Conservation (phyloP, 1,140 invertebrate species). For the Branchinecta lynchi region DNA sequence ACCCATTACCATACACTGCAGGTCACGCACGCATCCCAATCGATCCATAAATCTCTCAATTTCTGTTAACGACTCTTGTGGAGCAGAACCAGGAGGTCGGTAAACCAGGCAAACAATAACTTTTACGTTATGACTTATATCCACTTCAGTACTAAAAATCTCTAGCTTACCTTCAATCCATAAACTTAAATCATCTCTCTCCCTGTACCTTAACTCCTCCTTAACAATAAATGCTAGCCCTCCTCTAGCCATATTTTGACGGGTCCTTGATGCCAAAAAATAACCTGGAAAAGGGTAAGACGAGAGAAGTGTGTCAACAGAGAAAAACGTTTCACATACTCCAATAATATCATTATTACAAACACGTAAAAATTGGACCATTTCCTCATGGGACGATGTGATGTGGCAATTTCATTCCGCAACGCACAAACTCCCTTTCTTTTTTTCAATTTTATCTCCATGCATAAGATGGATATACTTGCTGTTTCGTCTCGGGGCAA, state of each 20-base stretch:
- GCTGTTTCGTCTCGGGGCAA: neutral
- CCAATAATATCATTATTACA: neutral
- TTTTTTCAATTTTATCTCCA: slow-evolving; percentile 4
- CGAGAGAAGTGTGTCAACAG: neutral
- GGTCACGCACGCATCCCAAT: no score
- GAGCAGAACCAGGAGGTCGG: slow-evolving; percentile 3
- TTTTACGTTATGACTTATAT: neutral
- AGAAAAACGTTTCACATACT: neutral
- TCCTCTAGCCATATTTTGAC: neutral
- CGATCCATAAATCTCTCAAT: no score
- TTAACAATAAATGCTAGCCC: neutral
- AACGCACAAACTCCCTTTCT: neutral
- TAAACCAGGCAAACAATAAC: slow-evolving; percentile 10
- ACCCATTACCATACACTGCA: no score
- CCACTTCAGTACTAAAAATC: slow-evolving; percentile 9
- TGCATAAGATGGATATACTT: neutral
- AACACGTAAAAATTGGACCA: neutral
- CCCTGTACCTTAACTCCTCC: slow-evolving; percentile 1
- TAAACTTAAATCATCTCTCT: slow-evolving; percentile 8
- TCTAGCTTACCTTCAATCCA: slow-evolving; percentile 6
- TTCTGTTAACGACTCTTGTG: no score
- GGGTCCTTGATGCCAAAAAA: slow-evolving; percentile 1
- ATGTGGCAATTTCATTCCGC: neutral
- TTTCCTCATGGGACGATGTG: neutral
- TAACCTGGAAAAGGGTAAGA: neutral